Evolutionary conservation across 2,797 vertebrate species (phyloP).

Genomic region (Halcyon chelicuti): DNA sequence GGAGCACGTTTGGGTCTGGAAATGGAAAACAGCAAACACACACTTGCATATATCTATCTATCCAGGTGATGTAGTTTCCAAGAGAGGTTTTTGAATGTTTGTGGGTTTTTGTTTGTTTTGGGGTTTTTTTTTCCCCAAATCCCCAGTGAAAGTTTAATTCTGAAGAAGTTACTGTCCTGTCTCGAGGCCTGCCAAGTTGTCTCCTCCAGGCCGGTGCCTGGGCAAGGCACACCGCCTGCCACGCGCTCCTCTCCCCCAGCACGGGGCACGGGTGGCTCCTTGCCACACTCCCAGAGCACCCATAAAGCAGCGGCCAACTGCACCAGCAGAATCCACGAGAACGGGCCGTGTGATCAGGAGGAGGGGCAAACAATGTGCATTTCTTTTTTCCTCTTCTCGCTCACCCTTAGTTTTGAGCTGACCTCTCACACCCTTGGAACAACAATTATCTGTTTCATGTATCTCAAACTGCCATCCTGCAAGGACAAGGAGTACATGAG

Average conservation of each 20-base stretch:
- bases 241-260: not conserved
- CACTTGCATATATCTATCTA: not conserved
- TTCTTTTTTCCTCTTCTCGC: not conserved
- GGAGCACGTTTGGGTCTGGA: not conserved
- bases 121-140: too few species aligned
- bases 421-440: not conserved
- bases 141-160: not conserved
- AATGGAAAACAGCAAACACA: not conserved
- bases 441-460: not conserved
- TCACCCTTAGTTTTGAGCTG: not conserved
- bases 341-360: not conserved
- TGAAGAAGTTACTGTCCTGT: not conserved
- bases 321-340: not conserved
- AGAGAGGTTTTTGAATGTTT: not conserved
- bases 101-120: not conserved
- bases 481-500: not conserved
- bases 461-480: constrained; percentile 34
- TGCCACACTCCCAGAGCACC: accelerated
- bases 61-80: not conserved
- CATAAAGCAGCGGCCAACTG: not conserved
- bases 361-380: not conserved
- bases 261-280: not conserved
- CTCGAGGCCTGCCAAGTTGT: constrained; percentile 22
- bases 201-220: not conserved
- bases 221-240: not conserved